Evolutionary conservation across 1,140 invertebrate genomes (phyloP), one percentile per base, ranked within the genome.

Genomic region (Sycophaga agraensis): DNA sequence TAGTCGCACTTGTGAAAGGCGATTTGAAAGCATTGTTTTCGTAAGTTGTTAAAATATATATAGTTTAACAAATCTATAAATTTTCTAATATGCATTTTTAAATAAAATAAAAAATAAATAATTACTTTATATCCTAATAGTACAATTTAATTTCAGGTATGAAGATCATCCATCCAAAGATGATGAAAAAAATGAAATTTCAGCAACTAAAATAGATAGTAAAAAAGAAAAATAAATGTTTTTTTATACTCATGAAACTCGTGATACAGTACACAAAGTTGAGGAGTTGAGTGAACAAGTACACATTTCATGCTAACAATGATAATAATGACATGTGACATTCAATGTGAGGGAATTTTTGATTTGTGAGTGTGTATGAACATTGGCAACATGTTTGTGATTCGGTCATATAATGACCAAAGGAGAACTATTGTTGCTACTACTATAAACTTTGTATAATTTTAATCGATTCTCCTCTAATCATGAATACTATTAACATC

Each of bases 1-100:
- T 89, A 5, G 77, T 98, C 1, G 96, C 97, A 12, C 75, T 97
- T 21, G 72, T 98, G 3, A 91, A 91, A 74, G 97, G 97, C 62
- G 97, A 99, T 73, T 78, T 98, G 21, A 94, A 91, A 67, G 86
- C 89, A 1, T 82, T 98, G 66, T 95, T 98, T 80, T 88, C 88
- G 92, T 97, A 83, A 89, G 90, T 89, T 64, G 43, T 24, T 42
- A n/a, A 42, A 17, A 42, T 48, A 56, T 54, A 46, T 43, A 26
- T 61, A 31, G 11, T 31, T 4, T 31, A 31, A 31, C 11, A 31
- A 31, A 31, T 31, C 11, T 31, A 31, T 31, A 6, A 31, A 31
- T 4, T 31, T 31, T 11, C 11, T 4, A 11, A 31, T 31, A 5
- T 50, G 49, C 9, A 63, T 50, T 39, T 42, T 64, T 17, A 37